Evolutionary conservation across 2,888 invertebrate species (phyloP), one percentile per base, ranked within the genome.

Genomic region (Drosophila engyochracea): DNA sequence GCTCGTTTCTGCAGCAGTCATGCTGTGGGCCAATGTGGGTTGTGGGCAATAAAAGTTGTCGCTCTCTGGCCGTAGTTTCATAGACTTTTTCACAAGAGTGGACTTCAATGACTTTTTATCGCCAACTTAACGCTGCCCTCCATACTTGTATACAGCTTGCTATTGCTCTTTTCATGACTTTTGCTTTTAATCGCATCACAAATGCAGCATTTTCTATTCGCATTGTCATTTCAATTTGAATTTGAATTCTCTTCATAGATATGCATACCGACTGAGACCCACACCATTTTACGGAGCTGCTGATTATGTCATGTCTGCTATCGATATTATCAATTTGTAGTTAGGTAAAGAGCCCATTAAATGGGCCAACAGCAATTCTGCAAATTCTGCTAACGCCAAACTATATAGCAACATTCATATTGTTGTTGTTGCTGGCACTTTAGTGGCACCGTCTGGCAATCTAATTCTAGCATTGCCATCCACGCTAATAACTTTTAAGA

Each of bases 21-120:
- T 12, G 65, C 35, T n/a, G 19, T 35, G 10, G 44, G 30, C 12
- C 25, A 47, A 25, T 47, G 22, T 33, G 30, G 30, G 37, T 19
- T n/a, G 69, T 64, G 62, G 70, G 83, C 66, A 74, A 85, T 81
- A 85, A 85, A 79, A 82, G 72, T 64, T 70, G 62, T 77, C 61
- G 70, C 65, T 70, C 70, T 63, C 53, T 30, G 37, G 37, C 44
- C 47, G 54, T 65, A 70, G 77, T 86, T 82, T 77, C 82, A 80
- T 83, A 81, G 82, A 82, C 86, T 81, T 77, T 81, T 83, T 70
- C 83, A 70, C 83, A 64, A 81, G 58, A 83, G 74, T 62, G 83
- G 67, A 82, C 69, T 83, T 76, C 76, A 73, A 83, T 85, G 80
- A 69, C 62, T 70, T 83, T 82, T 82, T 72, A 74, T 82, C 70